phyloP scores from a whole-genome alignment of 2,888 invertebrate genomes.

The Hirtodrosophila alboralis region DNA sequence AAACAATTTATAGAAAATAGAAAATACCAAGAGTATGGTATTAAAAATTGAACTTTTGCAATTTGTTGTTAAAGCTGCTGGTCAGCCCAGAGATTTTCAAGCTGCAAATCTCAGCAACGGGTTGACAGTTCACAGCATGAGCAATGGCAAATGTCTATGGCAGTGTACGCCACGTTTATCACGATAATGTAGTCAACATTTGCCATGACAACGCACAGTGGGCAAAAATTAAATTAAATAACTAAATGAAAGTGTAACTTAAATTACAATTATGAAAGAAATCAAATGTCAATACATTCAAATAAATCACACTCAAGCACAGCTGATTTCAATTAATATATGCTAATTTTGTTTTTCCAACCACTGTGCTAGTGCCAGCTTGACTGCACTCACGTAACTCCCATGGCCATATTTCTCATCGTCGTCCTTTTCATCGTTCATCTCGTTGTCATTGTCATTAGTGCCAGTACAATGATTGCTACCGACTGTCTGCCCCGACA shows the following conservation, averaged over 20 bases:
- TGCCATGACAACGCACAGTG: slow-evolving; percentile 22
- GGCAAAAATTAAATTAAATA: not conserved
- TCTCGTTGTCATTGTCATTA: slow-evolving; percentile 51
- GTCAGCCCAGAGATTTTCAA: slow-evolving; percentile 32
- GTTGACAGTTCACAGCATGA: slow-evolving; percentile 34
- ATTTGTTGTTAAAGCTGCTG: slow-evolving; percentile 25
- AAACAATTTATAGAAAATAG: slow-evolving; percentile 15
- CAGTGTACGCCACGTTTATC: slow-evolving; percentile 65
- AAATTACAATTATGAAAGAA: no score
- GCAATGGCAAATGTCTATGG: slow-evolving; percentile 50
- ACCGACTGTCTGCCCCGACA: slow-evolving; percentile 3
- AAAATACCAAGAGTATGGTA: slow-evolving; percentile 2
- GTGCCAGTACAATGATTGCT: slow-evolving; percentile 57
- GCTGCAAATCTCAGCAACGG: slow-evolving; percentile 23
- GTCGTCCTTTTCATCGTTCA: slow-evolving; percentile 23
- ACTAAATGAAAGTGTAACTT: no score
- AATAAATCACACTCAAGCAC: no score
- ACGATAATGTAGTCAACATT: slow-evolving; percentile 74
- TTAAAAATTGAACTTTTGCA: slow-evolving; percentile 67
- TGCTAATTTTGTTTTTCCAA: slow-evolving; percentile 2
- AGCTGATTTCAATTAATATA: no score
- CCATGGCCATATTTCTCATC: slow-evolving; percentile 40
- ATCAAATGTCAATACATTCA: no score
- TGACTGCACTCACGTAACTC: slow-evolving; percentile 67
- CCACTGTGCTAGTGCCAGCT: slow-evolving; percentile 20